Conservation (phyloP, 2,888 invertebrate genomes). For the Frankliniella fusca region DNA sequence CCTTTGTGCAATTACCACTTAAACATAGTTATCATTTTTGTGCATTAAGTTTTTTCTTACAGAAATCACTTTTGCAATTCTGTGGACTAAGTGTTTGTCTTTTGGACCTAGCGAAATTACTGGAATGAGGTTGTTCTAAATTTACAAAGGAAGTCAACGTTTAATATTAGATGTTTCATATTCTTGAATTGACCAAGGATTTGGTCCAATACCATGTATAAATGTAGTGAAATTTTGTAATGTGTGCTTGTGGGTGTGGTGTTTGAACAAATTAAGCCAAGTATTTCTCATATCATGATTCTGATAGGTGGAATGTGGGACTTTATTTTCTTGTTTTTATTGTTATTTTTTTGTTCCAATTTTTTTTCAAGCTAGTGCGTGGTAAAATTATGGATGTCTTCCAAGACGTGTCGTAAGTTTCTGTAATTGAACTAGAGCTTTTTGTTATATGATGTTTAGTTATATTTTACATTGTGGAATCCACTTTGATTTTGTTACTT, state of each 20-base stretch:
- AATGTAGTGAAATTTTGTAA: background rate
- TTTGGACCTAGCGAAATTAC: no score
- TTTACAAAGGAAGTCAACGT: no score
- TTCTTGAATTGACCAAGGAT: no score
- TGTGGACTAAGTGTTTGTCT: no score
- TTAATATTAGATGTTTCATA: no score
- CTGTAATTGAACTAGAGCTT: background rate
- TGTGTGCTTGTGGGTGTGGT: background rate
- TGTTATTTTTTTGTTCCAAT: background rate
- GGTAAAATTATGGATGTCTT: background rate
- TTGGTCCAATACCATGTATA: no score
- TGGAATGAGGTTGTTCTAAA: no score
- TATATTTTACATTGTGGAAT: background rate
- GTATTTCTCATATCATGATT: background rate
- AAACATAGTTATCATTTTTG: no score
- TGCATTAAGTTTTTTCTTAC: no score
- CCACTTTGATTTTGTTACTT: constrained; percentile 5
- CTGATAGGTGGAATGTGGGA: background rate
- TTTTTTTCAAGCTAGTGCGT: background rate
- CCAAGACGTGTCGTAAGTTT: background rate
- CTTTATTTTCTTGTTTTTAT: background rate
- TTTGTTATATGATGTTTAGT: background rate
- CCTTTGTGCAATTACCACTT: no score
- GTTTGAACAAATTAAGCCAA: background rate
- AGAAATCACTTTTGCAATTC: no score